Conservation (phyloP, 2,888 invertebrate genomes). For the Tridacna gigas region DNA sequence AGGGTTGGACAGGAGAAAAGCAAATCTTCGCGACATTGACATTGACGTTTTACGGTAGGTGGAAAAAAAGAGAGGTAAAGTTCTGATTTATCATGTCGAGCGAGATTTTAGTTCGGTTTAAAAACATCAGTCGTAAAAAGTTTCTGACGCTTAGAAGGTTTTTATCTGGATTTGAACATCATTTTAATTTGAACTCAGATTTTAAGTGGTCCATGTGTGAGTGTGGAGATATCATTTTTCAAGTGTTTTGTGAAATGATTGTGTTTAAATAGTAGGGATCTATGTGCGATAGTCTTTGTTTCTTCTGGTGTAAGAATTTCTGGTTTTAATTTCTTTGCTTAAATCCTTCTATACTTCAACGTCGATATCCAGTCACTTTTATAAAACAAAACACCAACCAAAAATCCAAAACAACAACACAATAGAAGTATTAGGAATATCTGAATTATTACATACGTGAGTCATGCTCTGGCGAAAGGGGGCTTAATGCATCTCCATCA, state of each 20-base stretch:
- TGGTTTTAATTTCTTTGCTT: no score
- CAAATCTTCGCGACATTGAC: constrained; percentile 26
- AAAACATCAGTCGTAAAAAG: not conserved
- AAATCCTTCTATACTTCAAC: no score
- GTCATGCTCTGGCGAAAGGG: no score
- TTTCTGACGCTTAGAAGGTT: constrained; percentile 6
- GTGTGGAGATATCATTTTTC: not conserved
- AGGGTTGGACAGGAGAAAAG: not conserved
- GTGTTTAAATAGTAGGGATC: not conserved
- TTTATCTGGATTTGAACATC: constrained; percentile 5
- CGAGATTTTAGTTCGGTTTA: constrained; percentile 9
- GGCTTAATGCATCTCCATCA: no score
- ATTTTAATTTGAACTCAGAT: no score
- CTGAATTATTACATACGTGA: no score
- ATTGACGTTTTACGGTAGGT: constrained; percentile 19
- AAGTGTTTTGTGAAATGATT: not conserved
- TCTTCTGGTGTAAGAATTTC: no score
- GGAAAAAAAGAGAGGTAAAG: constrained; percentile 18
- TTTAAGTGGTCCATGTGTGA: not conserved
- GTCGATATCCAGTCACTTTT: no score
- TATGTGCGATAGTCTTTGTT: no score
- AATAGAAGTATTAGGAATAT: no score
- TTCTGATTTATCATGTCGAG: constrained; percentile 18
- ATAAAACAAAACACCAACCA: no score
- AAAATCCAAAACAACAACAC: no score